Evolutionary conservation across 2,797 vertebrate genomes (phyloP).

Genomic region (Myotis myotis): DNA sequence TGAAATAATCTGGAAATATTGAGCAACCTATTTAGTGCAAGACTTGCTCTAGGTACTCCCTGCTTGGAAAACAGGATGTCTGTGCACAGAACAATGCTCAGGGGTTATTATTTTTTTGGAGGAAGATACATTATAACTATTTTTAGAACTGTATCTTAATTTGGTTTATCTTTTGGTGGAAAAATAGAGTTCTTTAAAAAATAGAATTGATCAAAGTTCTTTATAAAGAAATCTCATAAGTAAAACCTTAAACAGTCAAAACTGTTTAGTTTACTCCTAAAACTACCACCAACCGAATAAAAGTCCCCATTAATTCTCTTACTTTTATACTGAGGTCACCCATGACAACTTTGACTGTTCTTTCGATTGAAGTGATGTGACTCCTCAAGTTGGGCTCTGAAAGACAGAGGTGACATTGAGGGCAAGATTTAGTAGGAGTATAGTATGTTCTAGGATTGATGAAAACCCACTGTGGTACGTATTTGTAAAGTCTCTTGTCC

Average conservation of each 20-base stretch:
- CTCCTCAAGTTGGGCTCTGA: constrained; percentile 72
- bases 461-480: background rate
- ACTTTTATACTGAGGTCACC: constrained; percentile 69
- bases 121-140: background rate
- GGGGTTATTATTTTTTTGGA: background rate
- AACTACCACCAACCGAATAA: background rate
- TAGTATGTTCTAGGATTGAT: background rate
- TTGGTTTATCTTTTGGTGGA: background rate
- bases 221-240: constrained; percentile 19
- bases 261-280: constrained; percentile 14
- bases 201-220: background rate
- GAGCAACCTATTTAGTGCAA: background rate
- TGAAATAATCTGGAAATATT: background rate
- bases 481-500: background rate
- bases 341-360: constrained; percentile 61
- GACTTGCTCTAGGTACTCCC: background rate
- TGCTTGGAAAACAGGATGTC: background rate
- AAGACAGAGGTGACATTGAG: constrained; percentile 47
- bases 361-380: constrained; percentile 71
- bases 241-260: background rate
- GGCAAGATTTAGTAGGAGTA: background rate
- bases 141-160: background rate
- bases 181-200: constrained; percentile 29
- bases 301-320: constrained; percentile 57
- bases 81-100: background rate